phyloP scores from a whole-genome alignment of 2,888 invertebrate species.

The Halictus quadricinctus region DNA sequence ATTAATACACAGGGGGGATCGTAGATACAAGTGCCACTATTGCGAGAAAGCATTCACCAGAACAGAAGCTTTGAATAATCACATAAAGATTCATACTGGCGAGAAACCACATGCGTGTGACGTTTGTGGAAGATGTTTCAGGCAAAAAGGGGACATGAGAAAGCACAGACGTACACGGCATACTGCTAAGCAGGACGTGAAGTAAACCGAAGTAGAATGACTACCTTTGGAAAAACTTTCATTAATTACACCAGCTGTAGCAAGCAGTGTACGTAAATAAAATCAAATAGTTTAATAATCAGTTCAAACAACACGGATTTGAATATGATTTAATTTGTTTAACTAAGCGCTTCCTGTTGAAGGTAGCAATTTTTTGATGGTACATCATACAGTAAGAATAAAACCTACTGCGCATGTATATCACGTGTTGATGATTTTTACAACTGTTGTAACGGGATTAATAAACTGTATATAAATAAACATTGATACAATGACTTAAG shows the following conservation, averaged over 20 bases:
- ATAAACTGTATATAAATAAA: constrained; percentile 14
- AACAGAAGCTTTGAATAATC: constrained; percentile 86
- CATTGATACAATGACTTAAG: not conserved
- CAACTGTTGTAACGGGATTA: not conserved
- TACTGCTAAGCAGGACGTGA: constrained; percentile 44
- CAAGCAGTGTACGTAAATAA: not conserved
- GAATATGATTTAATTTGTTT: not conserved
- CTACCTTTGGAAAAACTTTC: not conserved
- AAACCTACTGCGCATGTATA: not conserved
- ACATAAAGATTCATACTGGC: constrained; percentile 85
- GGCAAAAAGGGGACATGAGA: constrained; percentile 79
- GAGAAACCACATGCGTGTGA: constrained; percentile 78
- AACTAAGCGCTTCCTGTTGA: not conserved
- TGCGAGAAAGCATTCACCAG: constrained; percentile 86
- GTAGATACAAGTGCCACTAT: constrained; percentile 86
- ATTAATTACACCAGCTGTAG: not conserved
- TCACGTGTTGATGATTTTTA: not conserved
- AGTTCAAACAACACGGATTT: not conserved
- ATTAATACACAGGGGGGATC: constrained; percentile 86
- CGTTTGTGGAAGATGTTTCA: constrained; percentile 76
- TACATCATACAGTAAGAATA: constrained; percentile 12
- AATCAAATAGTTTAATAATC: not conserved
- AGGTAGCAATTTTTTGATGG: not conserved
- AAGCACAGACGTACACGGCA: constrained; percentile 77
- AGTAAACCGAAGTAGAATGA: constrained; percentile 16